phyloP scores from a whole-genome alignment of 1,140 invertebrate species.

The Lepidurus arcticus region DNA sequence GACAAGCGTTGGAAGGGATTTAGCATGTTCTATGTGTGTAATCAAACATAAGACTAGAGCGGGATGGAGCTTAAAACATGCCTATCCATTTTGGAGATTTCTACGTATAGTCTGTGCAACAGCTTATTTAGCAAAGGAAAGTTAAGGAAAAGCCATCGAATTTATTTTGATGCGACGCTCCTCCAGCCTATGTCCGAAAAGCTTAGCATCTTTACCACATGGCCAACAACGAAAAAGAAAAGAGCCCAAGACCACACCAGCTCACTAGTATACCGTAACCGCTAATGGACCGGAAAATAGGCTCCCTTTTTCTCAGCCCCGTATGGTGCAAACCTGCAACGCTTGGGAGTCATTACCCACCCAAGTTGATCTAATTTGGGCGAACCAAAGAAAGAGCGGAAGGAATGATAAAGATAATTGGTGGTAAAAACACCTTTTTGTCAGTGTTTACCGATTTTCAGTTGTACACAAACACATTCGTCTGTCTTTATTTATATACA shows the following conservation, averaged over 20 bases:
- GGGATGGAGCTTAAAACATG: background rate
- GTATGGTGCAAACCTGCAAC: background rate
- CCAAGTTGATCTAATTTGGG: constrained; percentile 16
- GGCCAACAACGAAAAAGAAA: background rate
- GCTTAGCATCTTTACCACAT: background rate
- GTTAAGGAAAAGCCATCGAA: no score
- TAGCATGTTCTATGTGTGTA: background rate
- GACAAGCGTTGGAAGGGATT: background rate
- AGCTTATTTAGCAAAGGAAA: no score
- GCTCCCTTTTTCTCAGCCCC: background rate
- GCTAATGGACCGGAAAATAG: constrained; percentile 21
- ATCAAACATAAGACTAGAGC: background rate
- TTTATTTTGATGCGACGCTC: no score
- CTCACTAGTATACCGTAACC: background rate
- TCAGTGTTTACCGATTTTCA: no score
- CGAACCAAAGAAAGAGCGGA: background rate
- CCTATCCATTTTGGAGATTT: background rate
- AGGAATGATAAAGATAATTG: background rate
- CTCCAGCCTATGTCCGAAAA: no score
- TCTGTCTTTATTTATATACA: no score
- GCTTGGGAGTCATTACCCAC: background rate
- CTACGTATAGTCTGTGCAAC: background rate
- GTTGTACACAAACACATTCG: no score
- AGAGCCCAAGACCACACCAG: background rate
- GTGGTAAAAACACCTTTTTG: background rate